Conservation (phyloP, 2,888 invertebrate species). For the Dryobotodes eremita region DNA sequence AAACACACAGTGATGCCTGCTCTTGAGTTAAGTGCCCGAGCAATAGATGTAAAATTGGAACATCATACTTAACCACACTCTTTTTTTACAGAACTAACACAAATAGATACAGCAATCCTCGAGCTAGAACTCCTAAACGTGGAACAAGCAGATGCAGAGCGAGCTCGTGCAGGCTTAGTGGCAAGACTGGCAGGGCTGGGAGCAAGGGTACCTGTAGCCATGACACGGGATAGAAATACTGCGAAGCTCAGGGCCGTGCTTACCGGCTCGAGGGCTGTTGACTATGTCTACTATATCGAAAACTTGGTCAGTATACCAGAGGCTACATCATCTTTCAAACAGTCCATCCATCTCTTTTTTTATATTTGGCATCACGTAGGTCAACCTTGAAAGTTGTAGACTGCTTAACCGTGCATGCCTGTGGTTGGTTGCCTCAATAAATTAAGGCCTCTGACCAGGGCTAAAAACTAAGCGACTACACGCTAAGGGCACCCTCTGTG, state of each 20-base stretch:
- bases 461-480: too few species aligned
- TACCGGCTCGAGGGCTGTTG: constrained; percentile 94
- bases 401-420: too few species aligned
- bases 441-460: too few species aligned
- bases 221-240: constrained; percentile 85
- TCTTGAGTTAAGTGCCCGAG: too few species aligned
- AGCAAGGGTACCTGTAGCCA: constrained; percentile 79
- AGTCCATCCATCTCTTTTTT: background rate
- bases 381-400: too few species aligned
- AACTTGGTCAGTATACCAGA: constrained; percentile 91
- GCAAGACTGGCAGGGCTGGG: constrained; percentile 78
- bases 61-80: background rate
- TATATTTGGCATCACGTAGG: too few species aligned
- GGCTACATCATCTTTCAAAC: background rate
- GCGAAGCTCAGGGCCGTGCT: constrained; percentile 92
- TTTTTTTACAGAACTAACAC: constrained; percentile 91
- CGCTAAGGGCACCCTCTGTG: too few species aligned
- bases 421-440: too few species aligned
- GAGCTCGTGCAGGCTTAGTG: constrained; percentile 86
- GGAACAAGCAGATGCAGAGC: constrained; percentile 88
- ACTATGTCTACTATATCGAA: constrained; percentile 95
- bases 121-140: constrained; percentile 93
- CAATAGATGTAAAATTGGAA: background rate
- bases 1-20: background rate
- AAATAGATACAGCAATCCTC: constrained; percentile 94